Percentiles rank a stretch among this genome's conserved stretches.
Conservation (phyloP, 2,797 vertebrate genomes). For the Numenius phaeopus region DNA sequence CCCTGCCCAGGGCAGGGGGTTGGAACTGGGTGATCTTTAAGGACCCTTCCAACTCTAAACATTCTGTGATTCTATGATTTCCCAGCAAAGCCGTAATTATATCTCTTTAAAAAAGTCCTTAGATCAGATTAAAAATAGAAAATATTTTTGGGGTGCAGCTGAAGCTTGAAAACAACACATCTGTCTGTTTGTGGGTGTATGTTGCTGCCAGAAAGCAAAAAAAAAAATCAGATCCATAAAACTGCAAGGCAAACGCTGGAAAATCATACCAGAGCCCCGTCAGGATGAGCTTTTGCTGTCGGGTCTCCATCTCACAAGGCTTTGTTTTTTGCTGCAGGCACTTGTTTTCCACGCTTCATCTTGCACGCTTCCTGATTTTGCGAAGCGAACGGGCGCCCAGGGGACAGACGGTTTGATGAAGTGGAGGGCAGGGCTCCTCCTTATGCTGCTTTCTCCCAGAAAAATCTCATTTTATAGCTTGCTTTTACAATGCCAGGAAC, state of each 20-base stretch:
- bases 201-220: rapidly evolving
- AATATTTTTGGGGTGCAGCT: not conserved
- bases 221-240: not conserved
- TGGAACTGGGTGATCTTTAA: not conserved
- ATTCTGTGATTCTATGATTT: not conserved
- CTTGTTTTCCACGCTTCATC: not conserved
- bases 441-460: not conserved
- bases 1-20: not conserved
- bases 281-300: not conserved
- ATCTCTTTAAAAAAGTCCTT: not conserved
- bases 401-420: not conserved
- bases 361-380: not conserved
- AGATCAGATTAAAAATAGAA: not conserved
- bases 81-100: rapidly evolving
- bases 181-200: rapidly evolving
- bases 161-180: rapidly evolving
- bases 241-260: rapidly evolving
- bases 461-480: slow-evolving; percentile 24
- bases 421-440: not conserved
- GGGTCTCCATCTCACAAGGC: not conserved
- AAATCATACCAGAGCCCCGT: not conserved
- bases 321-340: not conserved
- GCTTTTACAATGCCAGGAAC: slow-evolving; percentile 38
- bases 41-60: not conserved
- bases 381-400: rapidly evolving